A percentile compares a stretch with the other conserved stretches of the same genome.
Conservation (phyloP, 2,113 vertebrate genomes). For the Mesembrinibis cayennensis region DNA sequence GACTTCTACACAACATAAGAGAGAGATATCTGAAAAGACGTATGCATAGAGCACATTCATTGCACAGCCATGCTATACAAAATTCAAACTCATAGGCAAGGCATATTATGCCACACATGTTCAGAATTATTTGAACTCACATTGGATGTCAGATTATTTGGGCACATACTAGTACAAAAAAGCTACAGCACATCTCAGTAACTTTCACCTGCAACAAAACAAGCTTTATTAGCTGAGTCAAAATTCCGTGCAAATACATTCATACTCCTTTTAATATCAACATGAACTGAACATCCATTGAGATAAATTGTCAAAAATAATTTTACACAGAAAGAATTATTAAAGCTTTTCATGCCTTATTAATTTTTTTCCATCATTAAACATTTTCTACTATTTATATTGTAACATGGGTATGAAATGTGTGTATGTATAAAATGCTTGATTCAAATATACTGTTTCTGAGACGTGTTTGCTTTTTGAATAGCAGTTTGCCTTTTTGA, state of each 20-base stretch:
- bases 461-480: background rate
- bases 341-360: background rate
- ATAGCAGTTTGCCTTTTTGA: background rate
- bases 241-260: background rate
- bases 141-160: background rate
- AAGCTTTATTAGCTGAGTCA: background rate
- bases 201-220: background rate
- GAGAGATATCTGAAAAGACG: background rate
- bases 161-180: background rate
- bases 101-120: background rate
- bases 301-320: background rate
- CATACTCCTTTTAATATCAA: background rate
- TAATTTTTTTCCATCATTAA: background rate
- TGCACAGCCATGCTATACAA: background rate
- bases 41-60: background rate
- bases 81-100: background rate
- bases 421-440: background rate
- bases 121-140: background rate
- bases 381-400: background rate
- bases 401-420: background rate
- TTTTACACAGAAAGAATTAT: background rate
- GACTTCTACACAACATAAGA: background rate
- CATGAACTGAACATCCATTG: background rate
- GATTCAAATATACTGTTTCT: background rate
- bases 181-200: background rate